Conservation (phyloP, 2,797 vertebrate species). For the Monodelphis domestica region DNA sequence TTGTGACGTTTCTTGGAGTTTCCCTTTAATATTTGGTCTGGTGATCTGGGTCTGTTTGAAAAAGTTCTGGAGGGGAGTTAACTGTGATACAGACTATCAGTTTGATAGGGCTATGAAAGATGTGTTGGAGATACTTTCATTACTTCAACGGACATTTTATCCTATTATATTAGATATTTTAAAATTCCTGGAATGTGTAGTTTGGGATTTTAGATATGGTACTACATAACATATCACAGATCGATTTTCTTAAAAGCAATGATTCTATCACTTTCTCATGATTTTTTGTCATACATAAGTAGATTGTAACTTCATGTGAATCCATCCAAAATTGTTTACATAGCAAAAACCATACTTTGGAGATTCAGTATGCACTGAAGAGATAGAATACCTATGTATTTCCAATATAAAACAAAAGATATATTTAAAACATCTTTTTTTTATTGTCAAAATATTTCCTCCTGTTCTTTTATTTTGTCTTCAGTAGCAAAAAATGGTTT, state of each 20-base stretch:
- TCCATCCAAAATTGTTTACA: slow-evolving; percentile 36
- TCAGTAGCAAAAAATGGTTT: slow-evolving; percentile 12
- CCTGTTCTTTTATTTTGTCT: slow-evolving; percentile 29
- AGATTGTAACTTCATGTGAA: neutral
- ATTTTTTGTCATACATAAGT: slow-evolving; percentile 27
- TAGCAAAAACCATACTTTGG: slow-evolving; percentile 1
- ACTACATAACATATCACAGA: neutral
- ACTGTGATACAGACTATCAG: neutral
- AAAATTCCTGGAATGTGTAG: slow-evolving; percentile 11
- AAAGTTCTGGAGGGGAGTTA: neutral
- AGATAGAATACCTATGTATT: neutral
- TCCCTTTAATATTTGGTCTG: too few relatives aligned
- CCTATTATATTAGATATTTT: neutral
- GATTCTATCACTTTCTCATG: neutral
- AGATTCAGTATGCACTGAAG: neutral
- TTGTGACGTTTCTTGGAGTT: neutral
- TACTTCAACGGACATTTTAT: neutral
- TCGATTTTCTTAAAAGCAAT: too few relatives aligned
- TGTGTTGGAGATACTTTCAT: neutral
- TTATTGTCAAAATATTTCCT: slow-evolving; percentile 27
- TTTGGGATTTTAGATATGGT: too few relatives aligned
- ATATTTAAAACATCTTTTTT: slow-evolving; percentile 34
- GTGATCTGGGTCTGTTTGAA: neutral
- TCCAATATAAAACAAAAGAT: neutral
- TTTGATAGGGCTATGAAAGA: neutral